Percentiles rank a stretch among this genome's conserved stretches.
Conservation (phyloP, 2,888 invertebrate genomes). For the Cyaniris semiargus region DNA sequence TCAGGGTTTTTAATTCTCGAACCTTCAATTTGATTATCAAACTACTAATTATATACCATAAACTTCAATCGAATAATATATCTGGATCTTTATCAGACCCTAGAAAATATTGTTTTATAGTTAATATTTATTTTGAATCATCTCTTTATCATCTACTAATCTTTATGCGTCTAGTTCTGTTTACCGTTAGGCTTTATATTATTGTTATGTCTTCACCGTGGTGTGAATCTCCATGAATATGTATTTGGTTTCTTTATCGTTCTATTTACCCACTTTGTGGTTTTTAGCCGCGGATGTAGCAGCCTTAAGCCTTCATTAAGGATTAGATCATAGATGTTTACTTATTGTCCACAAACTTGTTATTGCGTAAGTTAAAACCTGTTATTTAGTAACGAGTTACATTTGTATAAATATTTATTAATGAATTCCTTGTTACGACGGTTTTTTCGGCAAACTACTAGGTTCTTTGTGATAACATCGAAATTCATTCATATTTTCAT, state of each 20-base stretch:
- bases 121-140: neutral
- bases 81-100: neutral
- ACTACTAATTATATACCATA: too few species aligned
- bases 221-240: slow-evolving; percentile 8
- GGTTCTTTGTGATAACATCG: neutral
- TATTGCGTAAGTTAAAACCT: neutral
- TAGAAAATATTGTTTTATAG: neutral
- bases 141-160: neutral
- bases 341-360: slow-evolving; percentile 9
- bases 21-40: neutral
- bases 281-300: slow-evolving; percentile 18
- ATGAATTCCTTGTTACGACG: neutral
- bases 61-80: neutral
- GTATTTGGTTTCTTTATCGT: neutral
- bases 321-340: slow-evolving; percentile 14
- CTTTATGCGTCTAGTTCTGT: slow-evolving; percentile 3
- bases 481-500: neutral
- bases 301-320: neutral
- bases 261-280: neutral
- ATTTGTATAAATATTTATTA: slow-evolving; percentile 8
- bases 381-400: neutral
- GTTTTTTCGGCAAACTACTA: neutral
- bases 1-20: neutral
- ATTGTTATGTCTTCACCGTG: neutral
- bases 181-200: neutral